Base-by-base conservation (phyloP, 2,888 invertebrate genomes). In the Actias luna region DNA sequence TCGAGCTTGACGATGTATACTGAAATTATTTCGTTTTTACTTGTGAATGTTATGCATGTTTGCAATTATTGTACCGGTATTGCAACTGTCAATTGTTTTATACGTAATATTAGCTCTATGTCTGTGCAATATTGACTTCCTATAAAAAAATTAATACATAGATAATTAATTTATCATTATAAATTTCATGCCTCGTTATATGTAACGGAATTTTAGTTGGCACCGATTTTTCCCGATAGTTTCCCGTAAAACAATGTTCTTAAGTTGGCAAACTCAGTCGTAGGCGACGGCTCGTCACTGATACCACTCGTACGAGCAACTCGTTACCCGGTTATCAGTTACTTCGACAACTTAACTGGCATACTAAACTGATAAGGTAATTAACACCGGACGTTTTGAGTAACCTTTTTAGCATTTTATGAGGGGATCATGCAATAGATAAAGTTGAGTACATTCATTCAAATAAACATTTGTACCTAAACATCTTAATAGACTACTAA, bases 261-360 rank as follows among this genome's bases (percentile, higher is more conserved):
- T 12, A 50, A 50, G 25, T 25, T 50, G 46, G 46, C 46, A 50
- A 50, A 12, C 46, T 10, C 22, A 46, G 70, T 50, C 25, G 33
- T 39, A 67, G 66, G 67, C 69, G 67, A 64, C 69, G 61, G 65
- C 64, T 64, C 62, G 62, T 69, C 71, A 39, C 64, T 63, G 58
- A 63, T 67, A 65, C 68, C 68, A 63, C 72, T 69, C 70, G 60
- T 72, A 71, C 75, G 66, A 76, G 29, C 29, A 55, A 73, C 76
- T 79, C 74, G 77, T 80, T 78, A 82, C 78, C 77, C 74, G 71
- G 65, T 75, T 75, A 42, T 42, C 42, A 42, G 77, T 81, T 78
- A 80, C 73, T 78, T 77, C 81, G 74, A 76, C 68, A 69, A 69
- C 70, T 71, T 72, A 72, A 50, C 52, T 74, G 70, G 66, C 71